Percentiles rank a stretch among this genome's conserved stretches.
Conservation (phyloP, 2,797 vertebrate genomes). For the Rallus crepitans region DNA sequence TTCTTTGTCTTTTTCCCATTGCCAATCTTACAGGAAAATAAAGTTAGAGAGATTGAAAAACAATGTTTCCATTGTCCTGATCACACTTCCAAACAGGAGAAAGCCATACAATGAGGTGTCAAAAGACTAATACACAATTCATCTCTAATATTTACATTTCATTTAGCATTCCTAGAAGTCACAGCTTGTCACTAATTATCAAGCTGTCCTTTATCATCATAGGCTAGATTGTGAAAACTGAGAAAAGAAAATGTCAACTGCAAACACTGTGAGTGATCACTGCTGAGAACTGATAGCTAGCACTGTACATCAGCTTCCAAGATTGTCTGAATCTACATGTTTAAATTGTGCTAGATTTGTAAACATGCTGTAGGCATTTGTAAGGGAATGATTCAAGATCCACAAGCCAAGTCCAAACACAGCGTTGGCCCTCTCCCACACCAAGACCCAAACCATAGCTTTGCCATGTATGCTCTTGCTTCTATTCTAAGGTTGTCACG, state of each 20-base stretch:
- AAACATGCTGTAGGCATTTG: neutral
- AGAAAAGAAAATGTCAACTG: neutral
- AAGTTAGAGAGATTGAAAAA: neutral
- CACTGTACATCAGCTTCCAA: neutral
- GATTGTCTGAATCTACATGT: neutral
- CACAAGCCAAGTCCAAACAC: neutral
- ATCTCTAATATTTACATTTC: neutral
- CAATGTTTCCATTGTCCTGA: neutral
- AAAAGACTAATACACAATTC: neutral
- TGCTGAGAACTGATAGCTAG: neutral
- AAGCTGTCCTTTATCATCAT: neutral
- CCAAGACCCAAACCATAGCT: neutral
- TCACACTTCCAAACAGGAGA: neutral
- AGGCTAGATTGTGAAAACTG: neutral
- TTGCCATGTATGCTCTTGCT: neutral
- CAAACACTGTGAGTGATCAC: neutral
- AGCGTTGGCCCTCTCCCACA: neutral
- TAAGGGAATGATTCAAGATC: neutral
- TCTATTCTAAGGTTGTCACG: fast-evolving
- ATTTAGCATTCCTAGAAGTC: neutral
- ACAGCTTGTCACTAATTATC: neutral
- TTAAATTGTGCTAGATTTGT: neutral
- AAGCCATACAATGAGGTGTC: neutral
- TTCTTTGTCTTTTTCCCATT: constrained; percentile 83
- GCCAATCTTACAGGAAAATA: constrained; percentile 79